phyloP scores from a whole-genome alignment of 2,888 invertebrate genomes.

The Conomelus anceps region DNA sequence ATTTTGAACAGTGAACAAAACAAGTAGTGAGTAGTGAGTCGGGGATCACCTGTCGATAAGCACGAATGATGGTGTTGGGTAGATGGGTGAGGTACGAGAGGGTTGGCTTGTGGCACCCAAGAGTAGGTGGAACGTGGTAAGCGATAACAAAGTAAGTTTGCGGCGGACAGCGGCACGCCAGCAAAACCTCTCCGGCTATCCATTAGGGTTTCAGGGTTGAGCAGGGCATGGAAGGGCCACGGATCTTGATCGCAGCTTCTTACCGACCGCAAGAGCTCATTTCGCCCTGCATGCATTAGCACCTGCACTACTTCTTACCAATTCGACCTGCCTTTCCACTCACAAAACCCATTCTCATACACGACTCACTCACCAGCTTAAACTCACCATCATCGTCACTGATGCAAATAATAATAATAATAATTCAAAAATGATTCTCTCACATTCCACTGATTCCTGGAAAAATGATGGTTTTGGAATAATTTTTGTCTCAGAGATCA shows the following conservation, averaged over 20 bases:
- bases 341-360: not conserved
- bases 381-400: not conserved
- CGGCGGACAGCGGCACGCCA: not conserved
- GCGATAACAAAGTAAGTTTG: not conserved
- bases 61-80: not conserved
- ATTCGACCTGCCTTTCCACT: not conserved
- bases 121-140: not conserved
- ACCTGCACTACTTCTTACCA: not conserved
- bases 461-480: too few relatives aligned
- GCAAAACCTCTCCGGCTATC: not conserved
- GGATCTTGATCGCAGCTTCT: constrained; percentile 12
- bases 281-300: constrained; percentile 1
- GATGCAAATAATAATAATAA: not conserved
- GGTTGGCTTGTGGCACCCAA: not conserved
- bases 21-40: not conserved
- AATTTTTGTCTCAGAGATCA: too few relatives aligned
- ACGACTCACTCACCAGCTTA: not conserved
- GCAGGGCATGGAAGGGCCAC: not conserved
- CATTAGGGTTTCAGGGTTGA: not conserved
- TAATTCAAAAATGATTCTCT: not conserved
- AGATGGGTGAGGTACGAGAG: not conserved
- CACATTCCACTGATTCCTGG: too few relatives aligned
- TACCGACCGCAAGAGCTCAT: constrained; percentile 1
- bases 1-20: not conserved
- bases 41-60: not conserved